phyloP scores from a whole-genome alignment of 2,113 vertebrate genomes.

The Gallinago undulata region DNA sequence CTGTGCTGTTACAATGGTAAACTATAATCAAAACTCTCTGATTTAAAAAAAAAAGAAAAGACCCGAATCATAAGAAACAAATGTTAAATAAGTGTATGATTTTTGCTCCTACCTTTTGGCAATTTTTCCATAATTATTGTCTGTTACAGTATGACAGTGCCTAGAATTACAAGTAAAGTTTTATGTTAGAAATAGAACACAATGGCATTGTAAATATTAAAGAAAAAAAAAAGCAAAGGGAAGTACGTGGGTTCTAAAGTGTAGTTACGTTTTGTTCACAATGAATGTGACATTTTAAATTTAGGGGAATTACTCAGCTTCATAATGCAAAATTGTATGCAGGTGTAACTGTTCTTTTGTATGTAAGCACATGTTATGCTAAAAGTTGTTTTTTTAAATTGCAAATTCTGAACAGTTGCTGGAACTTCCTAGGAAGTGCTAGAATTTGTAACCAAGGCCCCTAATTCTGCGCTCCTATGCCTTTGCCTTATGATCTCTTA shows the following conservation, averaged over 20 bases:
- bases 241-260: slow-evolving; percentile 20
- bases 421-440: slow-evolving; percentile 50
- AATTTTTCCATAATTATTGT: not conserved
- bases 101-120: not conserved
- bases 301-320: slow-evolving; percentile 25
- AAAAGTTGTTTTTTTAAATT: slow-evolving; percentile 15
- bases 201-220: slow-evolving; percentile 34
- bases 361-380: not conserved
- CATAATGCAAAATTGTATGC: slow-evolving; percentile 30
- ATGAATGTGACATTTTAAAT: slow-evolving; percentile 24
- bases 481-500: slow-evolving; percentile 18
- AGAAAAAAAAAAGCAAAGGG: not conserved
- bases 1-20: not conserved
- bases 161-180: not conserved
- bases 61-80: not conserved
- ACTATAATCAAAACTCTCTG: not conserved
- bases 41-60: not conserved
- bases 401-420: slow-evolving; percentile 35
- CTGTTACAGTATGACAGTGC: not conserved
- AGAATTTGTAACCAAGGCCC: not conserved
- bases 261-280: slow-evolving; percentile 5
- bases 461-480: not conserved
- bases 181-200: slow-evolving; percentile 24
- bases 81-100: not conserved
- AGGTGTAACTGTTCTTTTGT: slow-evolving; percentile 46